Conservation (phyloP, 2,113 vertebrate genomes). For the Probosciger aterrimus region DNA sequence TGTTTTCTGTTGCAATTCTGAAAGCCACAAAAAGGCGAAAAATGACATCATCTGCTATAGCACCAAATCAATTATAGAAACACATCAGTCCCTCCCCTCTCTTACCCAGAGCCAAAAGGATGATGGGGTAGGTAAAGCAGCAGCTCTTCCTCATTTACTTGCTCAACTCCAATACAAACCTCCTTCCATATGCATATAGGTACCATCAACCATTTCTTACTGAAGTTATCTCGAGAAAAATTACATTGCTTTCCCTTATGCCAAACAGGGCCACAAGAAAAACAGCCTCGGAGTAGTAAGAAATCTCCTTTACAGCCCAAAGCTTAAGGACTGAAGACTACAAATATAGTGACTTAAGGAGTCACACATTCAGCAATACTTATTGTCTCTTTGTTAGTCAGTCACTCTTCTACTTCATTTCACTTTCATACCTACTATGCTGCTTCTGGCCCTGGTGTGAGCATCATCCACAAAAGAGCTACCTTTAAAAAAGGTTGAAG, state of each 20-base stretch:
- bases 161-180: not conserved
- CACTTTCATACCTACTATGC: not conserved
- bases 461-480: not conserved
- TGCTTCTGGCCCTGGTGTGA: not conserved
- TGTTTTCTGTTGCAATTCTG: not conserved
- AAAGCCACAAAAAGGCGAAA: not conserved
- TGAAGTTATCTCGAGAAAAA: not conserved
- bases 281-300: not conserved
- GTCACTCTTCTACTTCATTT: not conserved
- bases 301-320: not conserved
- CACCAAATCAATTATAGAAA: not conserved
- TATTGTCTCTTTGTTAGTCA: not conserved
- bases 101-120: not conserved
- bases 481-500: not conserved
- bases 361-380: not conserved
- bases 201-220: fast-evolving
- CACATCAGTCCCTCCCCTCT: not conserved
- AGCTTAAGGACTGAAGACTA: not conserved
- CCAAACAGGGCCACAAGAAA: not conserved
- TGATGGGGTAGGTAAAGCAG: not conserved
- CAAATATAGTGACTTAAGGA: not conserved
- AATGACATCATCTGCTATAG: not conserved
- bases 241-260: not conserved
- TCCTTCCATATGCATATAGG: not conserved
- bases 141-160: not conserved